These are phyloP conservation scores for Leucopsar rothschildi DNA, from an alignment of 2,113 vertebrate genomes.

Conservation along the genomic window DNA sequence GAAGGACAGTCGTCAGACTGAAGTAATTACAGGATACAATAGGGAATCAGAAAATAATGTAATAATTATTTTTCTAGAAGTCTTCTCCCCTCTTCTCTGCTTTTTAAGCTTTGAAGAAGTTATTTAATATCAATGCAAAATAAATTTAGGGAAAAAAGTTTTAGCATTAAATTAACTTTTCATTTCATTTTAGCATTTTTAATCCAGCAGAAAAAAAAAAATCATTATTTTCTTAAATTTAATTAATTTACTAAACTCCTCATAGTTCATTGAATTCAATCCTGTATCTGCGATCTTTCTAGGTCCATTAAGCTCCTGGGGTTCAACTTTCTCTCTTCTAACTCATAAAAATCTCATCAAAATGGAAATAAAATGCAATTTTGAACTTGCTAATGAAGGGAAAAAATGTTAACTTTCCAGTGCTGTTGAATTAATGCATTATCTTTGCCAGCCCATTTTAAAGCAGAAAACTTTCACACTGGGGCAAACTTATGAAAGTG, in stretches of 20 bases:
- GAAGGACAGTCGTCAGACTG: background rate
- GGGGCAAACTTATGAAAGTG: conserved; percentile 43
- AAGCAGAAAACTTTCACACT: conserved; percentile 45
- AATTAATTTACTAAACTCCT: conserved; percentile 78
- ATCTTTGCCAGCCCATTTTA: conserved; percentile 49
- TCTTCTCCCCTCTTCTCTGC: background rate
- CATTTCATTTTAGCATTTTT: conserved; percentile 68
- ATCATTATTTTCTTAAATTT: conserved; percentile 76
- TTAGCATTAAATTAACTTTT: conserved; percentile 59
- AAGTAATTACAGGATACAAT: background rate
- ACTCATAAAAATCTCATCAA: conserved; percentile 80
- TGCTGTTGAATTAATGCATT: conserved; percentile 70
- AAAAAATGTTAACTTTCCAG: conserved; percentile 61
- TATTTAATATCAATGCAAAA: conserved; percentile 46
- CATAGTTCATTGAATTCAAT: conserved; percentile 73
- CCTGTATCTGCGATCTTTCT: conserved; percentile 73
- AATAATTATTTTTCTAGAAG: background rate
- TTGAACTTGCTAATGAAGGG: conserved; percentile 74
- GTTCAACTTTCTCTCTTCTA: conserved; percentile 72
- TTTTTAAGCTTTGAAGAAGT: conserved; percentile 17
- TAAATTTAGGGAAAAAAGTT: conserved; percentile 22
- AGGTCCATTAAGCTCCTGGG: conserved; percentile 73
- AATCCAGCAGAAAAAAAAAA: conserved; percentile 60
- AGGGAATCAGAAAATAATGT: background rate
- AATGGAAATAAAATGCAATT: conserved; percentile 80